A percentile compares a stretch with the other conserved stretches of the same genome.
These are phyloP conservation scores for Zosterops lateralis DNA, from an alignment of 2,113 vertebrate genomes.

Conservation along the genomic window DNA sequence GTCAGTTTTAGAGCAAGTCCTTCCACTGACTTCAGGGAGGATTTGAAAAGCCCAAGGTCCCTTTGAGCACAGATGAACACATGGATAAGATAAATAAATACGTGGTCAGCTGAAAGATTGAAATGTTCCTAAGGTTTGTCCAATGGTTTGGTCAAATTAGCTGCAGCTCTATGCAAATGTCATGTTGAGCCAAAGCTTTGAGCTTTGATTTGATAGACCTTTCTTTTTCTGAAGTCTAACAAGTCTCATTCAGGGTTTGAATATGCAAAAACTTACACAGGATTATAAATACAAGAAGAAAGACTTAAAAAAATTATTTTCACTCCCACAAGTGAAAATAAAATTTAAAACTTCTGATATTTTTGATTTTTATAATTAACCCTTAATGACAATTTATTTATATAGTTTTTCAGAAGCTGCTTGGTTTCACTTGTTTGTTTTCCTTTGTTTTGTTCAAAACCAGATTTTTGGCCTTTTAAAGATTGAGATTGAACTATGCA, in stretches of 20 bases:
- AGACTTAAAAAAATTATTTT: neutral
- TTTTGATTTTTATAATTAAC: neutral
- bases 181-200: constrained; percentile 43
- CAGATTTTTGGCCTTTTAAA: constrained; percentile 21
- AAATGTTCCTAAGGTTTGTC: neutral
- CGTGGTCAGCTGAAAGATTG: neutral
- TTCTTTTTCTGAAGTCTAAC: constrained; percentile 46
- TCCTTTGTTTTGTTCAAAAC: neutral
- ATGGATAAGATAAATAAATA: neutral
- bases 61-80: neutral
- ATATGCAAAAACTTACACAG: constrained; percentile 59
- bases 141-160: constrained; percentile 24
- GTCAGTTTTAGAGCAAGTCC: neutral
- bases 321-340: neutral
- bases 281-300: constrained; percentile 3
- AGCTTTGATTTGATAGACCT: constrained; percentile 43
- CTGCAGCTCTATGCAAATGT: constrained; percentile 39
- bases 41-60: neutral
- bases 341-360: neutral
- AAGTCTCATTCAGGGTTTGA: constrained; percentile 51
- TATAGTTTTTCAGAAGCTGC: constrained; percentile 23
- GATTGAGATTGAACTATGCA: constrained; percentile 42
- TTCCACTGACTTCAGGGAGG: neutral
- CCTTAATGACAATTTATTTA: constrained; percentile 6
- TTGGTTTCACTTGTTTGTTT: constrained; percentile 13